Percentiles rank a stretch among this genome's conserved stretches.
Conservation (phyloP, 2,113 vertebrate genomes). For the Thamnophis sirtalis region DNA sequence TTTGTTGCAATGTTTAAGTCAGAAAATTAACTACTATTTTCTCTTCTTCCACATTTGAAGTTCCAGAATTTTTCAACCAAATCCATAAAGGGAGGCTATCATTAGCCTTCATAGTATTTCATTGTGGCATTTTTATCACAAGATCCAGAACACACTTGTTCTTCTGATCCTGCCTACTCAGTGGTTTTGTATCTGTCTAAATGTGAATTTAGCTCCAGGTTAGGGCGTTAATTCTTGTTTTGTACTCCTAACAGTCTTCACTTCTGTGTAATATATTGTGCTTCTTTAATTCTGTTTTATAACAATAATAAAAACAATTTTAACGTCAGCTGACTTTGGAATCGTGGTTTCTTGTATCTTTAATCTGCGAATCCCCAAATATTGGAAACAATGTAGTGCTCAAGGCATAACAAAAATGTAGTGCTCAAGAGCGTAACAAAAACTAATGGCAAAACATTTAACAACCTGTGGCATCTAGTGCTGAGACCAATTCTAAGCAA, state of each 20-base stretch:
- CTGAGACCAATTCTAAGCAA: background rate
- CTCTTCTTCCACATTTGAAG: conserved; percentile 42
- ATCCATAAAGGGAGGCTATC: conserved; percentile 17
- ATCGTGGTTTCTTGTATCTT: background rate
- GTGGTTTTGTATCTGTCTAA: background rate
- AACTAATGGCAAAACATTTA: background rate
- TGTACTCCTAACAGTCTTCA: background rate
- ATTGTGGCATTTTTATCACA: conserved; percentile 2
- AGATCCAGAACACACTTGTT: background rate
- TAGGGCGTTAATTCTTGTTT: background rate
- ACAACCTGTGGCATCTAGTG: background rate
- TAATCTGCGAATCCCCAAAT: background rate
- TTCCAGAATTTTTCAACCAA: conserved; percentile 40
- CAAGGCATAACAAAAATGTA: background rate
- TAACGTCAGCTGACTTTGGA: background rate
- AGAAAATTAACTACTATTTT: conserved; percentile 55
- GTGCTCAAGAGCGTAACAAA: background rate
- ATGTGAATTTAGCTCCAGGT: background rate
- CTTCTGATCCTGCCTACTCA: background rate
- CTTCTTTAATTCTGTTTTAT: background rate
- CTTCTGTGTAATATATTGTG: background rate
- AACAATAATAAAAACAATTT: background rate
- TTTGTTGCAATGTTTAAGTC: conserved; percentile 30
- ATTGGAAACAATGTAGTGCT: background rate
- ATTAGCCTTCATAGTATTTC: conserved; percentile 4